Percentiles rank a stretch among this genome's conserved stretches.
These are phyloP conservation scores for Dolichoris vasculosae DNA, from an alignment of 1,140 invertebrate species.

Conservation along the genomic window DNA sequence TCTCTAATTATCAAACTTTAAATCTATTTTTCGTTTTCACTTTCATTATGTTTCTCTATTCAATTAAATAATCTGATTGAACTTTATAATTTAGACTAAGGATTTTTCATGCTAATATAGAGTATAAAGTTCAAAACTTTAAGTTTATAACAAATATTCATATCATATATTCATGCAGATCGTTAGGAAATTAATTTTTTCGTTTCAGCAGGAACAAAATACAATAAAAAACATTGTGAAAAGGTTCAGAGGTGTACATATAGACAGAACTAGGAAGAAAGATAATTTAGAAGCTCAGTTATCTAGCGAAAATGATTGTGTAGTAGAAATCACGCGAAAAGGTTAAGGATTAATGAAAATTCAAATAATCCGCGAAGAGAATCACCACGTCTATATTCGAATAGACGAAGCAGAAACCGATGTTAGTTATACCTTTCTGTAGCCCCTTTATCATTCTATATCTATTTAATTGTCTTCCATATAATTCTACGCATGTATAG, in stretches of 20 bases:
- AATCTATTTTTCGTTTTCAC: not conserved
- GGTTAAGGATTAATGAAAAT: conserved; percentile 28
- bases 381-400: not conserved
- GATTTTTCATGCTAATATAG: not conserved
- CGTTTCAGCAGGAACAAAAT: not conserved
- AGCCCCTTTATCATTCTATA: too few species aligned
- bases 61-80: conserved; percentile 10
- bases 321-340: not conserved
- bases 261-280: too few species aligned
- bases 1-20: conserved; percentile 8
- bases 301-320: not conserved
- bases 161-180: not conserved
- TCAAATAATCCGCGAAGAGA: not conserved
- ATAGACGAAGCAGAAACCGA: not conserved
- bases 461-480: too few species aligned
- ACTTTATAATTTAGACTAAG: not conserved
- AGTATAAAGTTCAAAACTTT: not conserved
- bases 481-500: not conserved
- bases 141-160: conserved; percentile 19
- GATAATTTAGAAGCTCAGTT: too few species aligned
- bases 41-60: not conserved
- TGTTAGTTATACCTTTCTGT: not conserved
- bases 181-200: conserved; percentile 2
- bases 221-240: not conserved
- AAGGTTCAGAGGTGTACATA: not conserved